Conservation (phyloP, 2,797 vertebrate genomes). For the Astyanax mexicanus region DNA sequence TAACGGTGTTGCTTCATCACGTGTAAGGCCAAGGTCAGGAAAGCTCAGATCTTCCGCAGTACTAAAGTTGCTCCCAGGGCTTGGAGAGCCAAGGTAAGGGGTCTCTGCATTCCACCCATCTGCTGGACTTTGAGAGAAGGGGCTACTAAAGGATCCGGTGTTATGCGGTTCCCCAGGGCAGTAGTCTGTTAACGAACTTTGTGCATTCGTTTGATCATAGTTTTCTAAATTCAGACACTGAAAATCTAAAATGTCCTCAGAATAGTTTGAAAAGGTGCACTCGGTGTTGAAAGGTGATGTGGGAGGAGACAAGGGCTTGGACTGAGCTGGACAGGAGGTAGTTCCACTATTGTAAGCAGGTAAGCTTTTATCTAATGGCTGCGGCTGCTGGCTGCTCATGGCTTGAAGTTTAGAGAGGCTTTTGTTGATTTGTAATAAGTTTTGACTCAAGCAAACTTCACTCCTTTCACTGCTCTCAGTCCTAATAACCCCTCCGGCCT, state of each 20-base stretch:
- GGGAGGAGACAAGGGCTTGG: conserved; percentile 76
- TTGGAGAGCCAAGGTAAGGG: conserved; percentile 81
- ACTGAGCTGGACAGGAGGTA: conserved; percentile 72
- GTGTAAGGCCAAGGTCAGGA: conserved; percentile 73
- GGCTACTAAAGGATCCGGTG: conserved; percentile 81
- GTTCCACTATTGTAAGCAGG: conserved; percentile 53
- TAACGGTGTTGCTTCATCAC: conserved; percentile 68
- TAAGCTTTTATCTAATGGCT: conserved; percentile 70
- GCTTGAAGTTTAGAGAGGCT: conserved; percentile 80
- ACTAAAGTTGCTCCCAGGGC: conserved; percentile 78
- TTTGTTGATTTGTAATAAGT: conserved; percentile 81
- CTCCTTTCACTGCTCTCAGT: conserved; percentile 49
- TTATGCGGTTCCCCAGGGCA: conserved; percentile 77
- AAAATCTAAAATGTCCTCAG: conserved; percentile 81
- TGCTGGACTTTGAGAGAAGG: conserved; percentile 82
- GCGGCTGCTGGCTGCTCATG: conserved; percentile 75
- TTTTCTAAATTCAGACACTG: conserved; percentile 83
- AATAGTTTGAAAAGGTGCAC: conserved; percentile 79
- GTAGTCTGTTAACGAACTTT: conserved; percentile 78
- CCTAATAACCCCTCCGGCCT: conserved; percentile 65
- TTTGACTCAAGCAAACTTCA: conserved; percentile 77
- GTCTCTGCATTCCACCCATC: conserved; percentile 81
- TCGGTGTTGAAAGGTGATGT: conserved; percentile 74
- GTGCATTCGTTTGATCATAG: conserved; percentile 76
- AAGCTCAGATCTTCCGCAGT: conserved; percentile 79